Percentiles rank a stretch among this genome's conserved stretches.
Conservation (phyloP, 2,888 invertebrate species). For the Hypselothyrea guttata region DNA sequence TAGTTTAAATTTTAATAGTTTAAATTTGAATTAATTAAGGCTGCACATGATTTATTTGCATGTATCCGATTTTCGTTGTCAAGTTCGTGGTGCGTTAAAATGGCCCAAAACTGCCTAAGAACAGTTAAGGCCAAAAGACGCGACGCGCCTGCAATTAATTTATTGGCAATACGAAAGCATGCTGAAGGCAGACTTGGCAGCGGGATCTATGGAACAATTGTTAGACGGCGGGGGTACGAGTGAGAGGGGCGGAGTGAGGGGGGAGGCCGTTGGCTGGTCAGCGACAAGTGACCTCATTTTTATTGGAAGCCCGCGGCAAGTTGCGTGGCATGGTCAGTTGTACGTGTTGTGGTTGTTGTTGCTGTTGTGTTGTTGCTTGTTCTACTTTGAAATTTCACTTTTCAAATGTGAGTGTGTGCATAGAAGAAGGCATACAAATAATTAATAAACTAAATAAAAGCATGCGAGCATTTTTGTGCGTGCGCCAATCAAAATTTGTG, state of each 20-base stretch:
- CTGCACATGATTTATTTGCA: constrained; percentile 6
- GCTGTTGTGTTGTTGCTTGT: constrained; percentile 47
- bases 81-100: constrained; percentile 66
- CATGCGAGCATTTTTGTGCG: constrained; percentile 55
- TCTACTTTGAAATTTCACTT: constrained; percentile 74
- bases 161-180: constrained; percentile 34
- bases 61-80: constrained; percentile 43
- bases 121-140: constrained; percentile 52
- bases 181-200: constrained; percentile 38
- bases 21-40: no score
- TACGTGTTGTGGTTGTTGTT: constrained; percentile 46
- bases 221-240: constrained; percentile 4
- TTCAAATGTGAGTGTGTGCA: constrained; percentile 53
- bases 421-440: constrained; percentile 45
- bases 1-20: neutral
- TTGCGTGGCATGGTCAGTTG: constrained; percentile 54
- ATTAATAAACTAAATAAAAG: constrained; percentile 68
- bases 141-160: constrained; percentile 77
- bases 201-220: constrained; percentile 57
- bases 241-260: constrained; percentile 18
- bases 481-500: constrained; percentile 36
- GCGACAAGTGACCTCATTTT: constrained; percentile 70
- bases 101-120: constrained; percentile 62
- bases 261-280: constrained; percentile 52
- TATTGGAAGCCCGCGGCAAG: constrained; percentile 67